These are phyloP conservation scores for Picus viridis DNA, from an alignment of 2,797 vertebrate species.

Conservation along the genomic window DNA sequence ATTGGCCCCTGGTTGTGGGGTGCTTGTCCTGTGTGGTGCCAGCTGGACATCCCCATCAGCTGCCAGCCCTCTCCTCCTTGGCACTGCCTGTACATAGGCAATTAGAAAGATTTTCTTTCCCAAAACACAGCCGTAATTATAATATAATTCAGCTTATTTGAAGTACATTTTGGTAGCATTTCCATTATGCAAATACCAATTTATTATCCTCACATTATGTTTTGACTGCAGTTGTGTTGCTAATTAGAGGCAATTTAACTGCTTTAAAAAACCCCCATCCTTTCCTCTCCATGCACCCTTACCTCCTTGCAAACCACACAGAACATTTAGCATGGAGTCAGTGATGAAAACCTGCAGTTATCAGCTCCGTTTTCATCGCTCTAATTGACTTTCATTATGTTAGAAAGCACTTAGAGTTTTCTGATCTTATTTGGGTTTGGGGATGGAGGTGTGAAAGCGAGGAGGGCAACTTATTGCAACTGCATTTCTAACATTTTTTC, in stretches of 20 bases:
- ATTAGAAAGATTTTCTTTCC: slow-evolving; percentile 60
- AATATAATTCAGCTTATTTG: slow-evolving; percentile 64
- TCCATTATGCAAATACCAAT: slow-evolving; percentile 71
- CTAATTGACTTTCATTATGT: slow-evolving; percentile 62
- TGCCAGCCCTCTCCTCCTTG: slow-evolving; percentile 28
- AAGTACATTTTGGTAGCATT: slow-evolving; percentile 63
- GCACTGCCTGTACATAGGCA: not conserved
- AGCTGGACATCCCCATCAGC: not conserved
- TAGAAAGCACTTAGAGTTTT: slow-evolving; percentile 43
- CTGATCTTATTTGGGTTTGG: not conserved
- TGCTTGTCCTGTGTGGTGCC: accelerated
- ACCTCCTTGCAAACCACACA: slow-evolving; percentile 40
- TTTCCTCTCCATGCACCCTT: slow-evolving; percentile 39
- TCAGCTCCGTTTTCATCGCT: slow-evolving; percentile 32
- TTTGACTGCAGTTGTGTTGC: slow-evolving; percentile 66
- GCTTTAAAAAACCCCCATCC: slow-evolving; percentile 36
- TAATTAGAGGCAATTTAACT: slow-evolving; percentile 73
- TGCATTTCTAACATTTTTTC: not conserved
- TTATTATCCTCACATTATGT: slow-evolving; percentile 70
- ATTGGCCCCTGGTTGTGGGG: accelerated
- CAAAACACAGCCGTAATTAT: slow-evolving; percentile 62
- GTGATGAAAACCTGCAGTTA: slow-evolving; percentile 54
- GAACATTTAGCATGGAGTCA: slow-evolving; percentile 5
- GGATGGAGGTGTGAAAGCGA: not conserved
- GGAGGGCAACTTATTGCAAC: not conserved